These are phyloP conservation scores for Platichthys flesus DNA, from an alignment of 2,113 vertebrate species.

Conservation along the genomic window DNA sequence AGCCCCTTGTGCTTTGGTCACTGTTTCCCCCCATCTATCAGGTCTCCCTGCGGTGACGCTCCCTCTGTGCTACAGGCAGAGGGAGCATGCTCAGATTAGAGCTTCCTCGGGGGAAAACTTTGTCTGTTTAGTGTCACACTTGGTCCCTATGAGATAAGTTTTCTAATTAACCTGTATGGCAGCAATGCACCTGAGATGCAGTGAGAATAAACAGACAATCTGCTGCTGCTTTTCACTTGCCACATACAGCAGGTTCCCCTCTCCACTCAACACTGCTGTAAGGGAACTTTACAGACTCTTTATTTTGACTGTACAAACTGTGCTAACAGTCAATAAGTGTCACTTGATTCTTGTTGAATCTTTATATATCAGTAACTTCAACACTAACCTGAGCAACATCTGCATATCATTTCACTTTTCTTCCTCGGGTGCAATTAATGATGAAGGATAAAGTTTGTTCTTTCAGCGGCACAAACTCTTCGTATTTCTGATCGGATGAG, in stretches of 20 bases:
- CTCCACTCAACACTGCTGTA: neutral
- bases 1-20: slow-evolving; percentile 34
- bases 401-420: too few relatives aligned
- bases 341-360: neutral
- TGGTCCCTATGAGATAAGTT: slow-evolving; percentile 90
- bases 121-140: slow-evolving; percentile 79
- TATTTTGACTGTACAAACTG: slow-evolving; percentile 12
- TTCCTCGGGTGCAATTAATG: too few relatives aligned
- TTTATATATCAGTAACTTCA: neutral
- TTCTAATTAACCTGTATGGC: slow-evolving; percentile 93
- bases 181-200: slow-evolving; percentile 76
- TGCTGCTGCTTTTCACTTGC: slow-evolving; percentile 35
- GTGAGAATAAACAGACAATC: slow-evolving; percentile 54
- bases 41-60: slow-evolving; percentile 32
- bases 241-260: slow-evolving; percentile 24
- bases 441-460: too few relatives aligned
- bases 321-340: neutral
- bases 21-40: slow-evolving; percentile 50
- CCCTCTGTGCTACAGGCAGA: slow-evolving; percentile 58
- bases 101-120: slow-evolving; percentile 82
- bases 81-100: slow-evolving; percentile 85
- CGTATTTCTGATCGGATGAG: too few relatives aligned
- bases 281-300: slow-evolving; percentile 27
- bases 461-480: too few relatives aligned
- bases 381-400: too few relatives aligned